Evolutionary conservation across 2,113 vertebrate genomes (phyloP).

Genomic region (Theristicus caerulescens): DNA sequence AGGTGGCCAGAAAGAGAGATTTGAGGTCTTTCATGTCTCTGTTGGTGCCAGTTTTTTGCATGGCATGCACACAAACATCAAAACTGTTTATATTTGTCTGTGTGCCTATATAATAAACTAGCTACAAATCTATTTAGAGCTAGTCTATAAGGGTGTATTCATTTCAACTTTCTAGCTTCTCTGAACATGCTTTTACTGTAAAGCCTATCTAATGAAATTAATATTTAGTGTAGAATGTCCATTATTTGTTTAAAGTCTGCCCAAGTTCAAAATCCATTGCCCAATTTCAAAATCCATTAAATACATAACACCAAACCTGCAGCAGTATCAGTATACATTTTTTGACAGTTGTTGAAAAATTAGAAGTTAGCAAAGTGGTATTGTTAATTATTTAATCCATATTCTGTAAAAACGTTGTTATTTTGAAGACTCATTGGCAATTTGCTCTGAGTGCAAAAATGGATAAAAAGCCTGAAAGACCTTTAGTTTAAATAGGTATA

Average conservation of each 20-base stretch:
- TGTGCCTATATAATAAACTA: not conserved
- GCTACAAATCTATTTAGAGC: not conserved
- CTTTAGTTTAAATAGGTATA: not conserved
- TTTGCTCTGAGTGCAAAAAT: not conserved
- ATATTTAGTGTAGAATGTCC: constrained; percentile 20
- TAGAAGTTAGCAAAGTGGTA: not conserved
- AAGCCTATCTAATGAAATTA: constrained; percentile 37
- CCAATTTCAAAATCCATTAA: not conserved
- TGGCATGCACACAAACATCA: not conserved
- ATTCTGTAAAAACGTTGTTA: constrained; percentile 4
- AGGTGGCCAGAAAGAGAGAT: not conserved
- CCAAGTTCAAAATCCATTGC: not conserved
- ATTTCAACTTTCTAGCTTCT: constrained; percentile 10
- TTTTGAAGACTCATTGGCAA: constrained; percentile 1
- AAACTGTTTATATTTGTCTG: not conserved
- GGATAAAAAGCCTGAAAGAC: not conserved
- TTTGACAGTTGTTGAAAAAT: constrained; percentile 13
- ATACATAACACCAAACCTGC: not conserved
- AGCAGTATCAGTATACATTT: not conserved
- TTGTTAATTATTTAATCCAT: constrained; percentile 41
- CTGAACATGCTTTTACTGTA: constrained; percentile 5
- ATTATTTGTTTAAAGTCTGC: constrained; percentile 43
- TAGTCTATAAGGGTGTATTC: not conserved
- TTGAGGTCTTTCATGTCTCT: not conserved
- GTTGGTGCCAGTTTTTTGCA: not conserved